These are phyloP conservation scores for Melangyna quadrimaculata DNA, from an alignment of 2,888 invertebrate genomes.

Conservation along the genomic window DNA sequence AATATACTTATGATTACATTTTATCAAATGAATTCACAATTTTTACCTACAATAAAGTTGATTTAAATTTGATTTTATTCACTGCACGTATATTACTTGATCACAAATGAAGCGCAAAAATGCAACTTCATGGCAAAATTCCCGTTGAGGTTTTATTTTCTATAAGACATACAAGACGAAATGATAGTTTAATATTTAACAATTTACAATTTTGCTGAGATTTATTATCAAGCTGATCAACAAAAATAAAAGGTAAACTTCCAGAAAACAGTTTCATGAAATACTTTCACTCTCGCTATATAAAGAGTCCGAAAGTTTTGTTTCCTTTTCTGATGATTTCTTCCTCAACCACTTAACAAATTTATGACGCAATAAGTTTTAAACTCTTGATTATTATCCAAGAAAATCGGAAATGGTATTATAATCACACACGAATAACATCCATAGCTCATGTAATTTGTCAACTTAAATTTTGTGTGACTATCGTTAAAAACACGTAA, in stretches of 20 bases:
- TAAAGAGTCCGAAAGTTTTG: neutral
- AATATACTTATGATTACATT: neutral
- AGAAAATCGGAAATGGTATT: conserved; percentile 6
- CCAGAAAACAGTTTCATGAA: neutral
- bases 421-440: neutral
- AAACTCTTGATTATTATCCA: neutral
- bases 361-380: neutral
- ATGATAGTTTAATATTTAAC: neutral
- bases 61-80: conserved; percentile 25
- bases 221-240: neutral
- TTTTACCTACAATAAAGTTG: neutral
- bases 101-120: conserved; percentile 30
- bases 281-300: neutral
- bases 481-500: neutral
- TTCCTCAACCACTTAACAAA: neutral
- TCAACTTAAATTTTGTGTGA: neutral
- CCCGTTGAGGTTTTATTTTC: neutral
- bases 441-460: neutral
- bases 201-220: neutral
- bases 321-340: neutral
- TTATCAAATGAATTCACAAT: neutral
- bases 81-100: conserved; percentile 29
- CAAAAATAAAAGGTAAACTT: neutral
- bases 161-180: neutral
- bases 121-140: conserved; percentile 25